A percentile compares a stretch with the other conserved stretches of the same genome.
These are phyloP conservation scores for Pseudorhombus dupliciocellatus DNA, from an alignment of 2,113 vertebrate genomes.

Conservation along the genomic window DNA sequence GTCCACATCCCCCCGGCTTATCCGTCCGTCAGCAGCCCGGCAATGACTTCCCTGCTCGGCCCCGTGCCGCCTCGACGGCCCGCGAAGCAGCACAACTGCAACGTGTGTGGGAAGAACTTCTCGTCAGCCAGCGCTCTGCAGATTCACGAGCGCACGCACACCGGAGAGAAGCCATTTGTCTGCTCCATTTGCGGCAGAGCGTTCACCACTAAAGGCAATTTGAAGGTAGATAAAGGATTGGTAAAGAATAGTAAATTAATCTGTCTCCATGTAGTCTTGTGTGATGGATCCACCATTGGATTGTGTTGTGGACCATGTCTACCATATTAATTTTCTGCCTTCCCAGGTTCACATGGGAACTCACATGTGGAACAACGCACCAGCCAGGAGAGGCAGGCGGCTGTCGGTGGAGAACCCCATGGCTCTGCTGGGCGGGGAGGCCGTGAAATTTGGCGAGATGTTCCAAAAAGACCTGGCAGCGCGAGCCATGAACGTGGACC, in stretches of 20 bases:
- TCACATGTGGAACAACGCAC: constrained; percentile 99
- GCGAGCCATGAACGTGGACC: constrained; percentile 93
- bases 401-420: constrained; percentile 96
- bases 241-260: too few relatives aligned
- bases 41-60: constrained; percentile 88
- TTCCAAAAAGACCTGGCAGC: constrained; percentile 97
- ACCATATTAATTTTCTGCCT: not conserved
- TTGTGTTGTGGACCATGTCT: not conserved
- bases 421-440: constrained; percentile 91
- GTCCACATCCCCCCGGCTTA: constrained; percentile 86
- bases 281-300: too few relatives aligned
- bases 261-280: too few relatives aligned
- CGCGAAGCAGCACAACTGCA: constrained; percentile 98
- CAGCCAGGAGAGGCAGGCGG: constrained; percentile 92
- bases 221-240: constrained; percentile 84
- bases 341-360: constrained; percentile 98
- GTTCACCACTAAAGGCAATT: constrained; percentile 99
- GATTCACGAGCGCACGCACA: constrained; percentile 99
- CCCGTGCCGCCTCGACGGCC: constrained; percentile 87
- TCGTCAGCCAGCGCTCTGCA: constrained; percentile 98
- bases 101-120: constrained; percentile 97
- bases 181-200: constrained; percentile 97
- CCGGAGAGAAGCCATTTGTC: constrained; percentile 97
- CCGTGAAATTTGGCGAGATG: constrained; percentile 94
- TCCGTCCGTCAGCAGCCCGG: constrained; percentile 85